Evolutionary conservation across 2,113 vertebrate species (phyloP), one percentile per base, ranked within the genome.

Genomic region (Hyperoodon ampullatus): DNA sequence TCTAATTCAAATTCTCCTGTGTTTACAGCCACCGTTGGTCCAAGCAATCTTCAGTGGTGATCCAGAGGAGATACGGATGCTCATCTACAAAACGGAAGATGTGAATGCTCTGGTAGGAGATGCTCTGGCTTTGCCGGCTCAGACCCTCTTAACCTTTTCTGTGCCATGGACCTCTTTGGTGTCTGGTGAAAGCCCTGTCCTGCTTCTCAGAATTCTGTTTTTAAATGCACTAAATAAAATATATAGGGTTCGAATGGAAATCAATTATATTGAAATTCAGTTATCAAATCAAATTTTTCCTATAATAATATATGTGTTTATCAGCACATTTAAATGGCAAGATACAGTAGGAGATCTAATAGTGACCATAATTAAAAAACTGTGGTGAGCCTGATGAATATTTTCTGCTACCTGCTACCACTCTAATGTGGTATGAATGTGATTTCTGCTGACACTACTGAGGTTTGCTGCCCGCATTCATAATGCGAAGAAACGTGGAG

Each of bases 71-170:
- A 99, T 99, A 88, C 99, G 99, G 7, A 99, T 99, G 99, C 98
- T 99, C 97, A 99, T 99, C 97, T 99, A 99, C 98, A 99, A 99
- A 98, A 99, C 99, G 0, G 99, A 99, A 97, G 99, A 99, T 98
- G 99, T 99, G 97, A 99, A 99, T 6, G 99, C 99, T 97, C 98
- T 99, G 99, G 99, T 99, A 98, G 97, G 99, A 88, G 90, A 65
- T n/a, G 28, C 68, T 7, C 0, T 6, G 58, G 42, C n/a, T 50
- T 84, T 50, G 26, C 42, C 70, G 5, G 8, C 3, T 4, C 8
- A 23, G 74, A 50, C 8, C 35, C 42, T 42, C 21, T 19, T 47
- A 19, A 11, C 61, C 63, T 58, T 47, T 80, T 66, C 35, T 74
- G 19, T 44, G 1, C 35, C 8, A 0, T n/a, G 23, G 75, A 14